A percentile compares a stretch with the other conserved stretches of the same genome.
Evolutionary conservation across 2,113 vertebrate genomes (phyloP).

Genomic region (Crypturellus undulatus): DNA sequence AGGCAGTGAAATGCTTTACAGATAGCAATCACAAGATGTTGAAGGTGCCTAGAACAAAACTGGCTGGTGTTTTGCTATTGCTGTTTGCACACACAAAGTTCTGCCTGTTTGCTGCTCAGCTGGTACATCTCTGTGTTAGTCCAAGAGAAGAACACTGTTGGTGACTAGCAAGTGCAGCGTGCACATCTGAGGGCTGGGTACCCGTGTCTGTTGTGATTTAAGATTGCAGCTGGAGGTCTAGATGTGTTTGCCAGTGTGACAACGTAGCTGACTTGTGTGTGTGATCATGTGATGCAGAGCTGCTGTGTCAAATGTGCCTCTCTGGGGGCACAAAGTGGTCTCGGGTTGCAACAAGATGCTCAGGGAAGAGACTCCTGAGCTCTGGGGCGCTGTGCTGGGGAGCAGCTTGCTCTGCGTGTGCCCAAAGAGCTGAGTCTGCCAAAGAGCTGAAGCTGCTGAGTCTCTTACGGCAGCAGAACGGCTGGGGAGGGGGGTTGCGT

Average conservation of each 20-base stretch:
- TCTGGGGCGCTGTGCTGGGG: background rate
- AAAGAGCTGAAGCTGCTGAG: background rate
- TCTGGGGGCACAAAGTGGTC: background rate
- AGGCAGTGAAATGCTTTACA: background rate
- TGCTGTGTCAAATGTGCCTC: background rate
- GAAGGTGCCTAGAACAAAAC: background rate
- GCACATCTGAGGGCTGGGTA: fast-evolving
- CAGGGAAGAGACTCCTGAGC: background rate
- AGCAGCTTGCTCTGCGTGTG: background rate
- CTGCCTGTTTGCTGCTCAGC: background rate
- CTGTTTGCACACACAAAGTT: background rate
- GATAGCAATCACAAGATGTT: background rate
- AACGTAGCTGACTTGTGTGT: fast-evolving
- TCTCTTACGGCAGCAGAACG: background rate
- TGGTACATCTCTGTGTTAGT: background rate
- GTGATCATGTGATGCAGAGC: fast-evolving
- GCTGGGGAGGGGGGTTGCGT: background rate
- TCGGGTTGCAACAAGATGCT: background rate
- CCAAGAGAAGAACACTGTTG: fast-evolving
- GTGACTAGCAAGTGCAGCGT: background rate
- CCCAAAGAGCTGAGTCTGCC: background rate
- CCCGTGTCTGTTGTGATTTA: background rate
- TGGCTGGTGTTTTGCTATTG: background rate
- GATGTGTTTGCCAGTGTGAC: background rate
- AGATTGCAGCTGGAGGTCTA: background rate